Evolutionary conservation across 2,888 invertebrate genomes (phyloP), one percentile per base, ranked within the genome.

Genomic region (Pherbina coryleti): DNA sequence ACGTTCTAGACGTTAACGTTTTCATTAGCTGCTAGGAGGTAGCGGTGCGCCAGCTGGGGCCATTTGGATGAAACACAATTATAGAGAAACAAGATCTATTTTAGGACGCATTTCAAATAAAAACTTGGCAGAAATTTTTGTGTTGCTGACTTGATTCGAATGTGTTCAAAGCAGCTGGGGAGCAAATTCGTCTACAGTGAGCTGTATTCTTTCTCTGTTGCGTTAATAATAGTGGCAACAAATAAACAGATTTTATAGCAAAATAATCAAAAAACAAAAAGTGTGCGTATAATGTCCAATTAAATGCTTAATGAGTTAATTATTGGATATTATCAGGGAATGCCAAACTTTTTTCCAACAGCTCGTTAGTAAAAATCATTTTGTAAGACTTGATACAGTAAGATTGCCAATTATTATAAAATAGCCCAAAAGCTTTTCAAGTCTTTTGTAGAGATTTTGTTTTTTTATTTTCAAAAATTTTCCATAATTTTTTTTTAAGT

Each of bases 31-130:
- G 25, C 11, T 19, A 67, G 19, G 55, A 71, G 19, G 53, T 49
- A 17, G 5, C 17, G 34, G 2, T 22, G 62, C 62, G 25, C 17
- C 69, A 51, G 22, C 51, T 51, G 69, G 25, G 25, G 69, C 51
- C 28, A 25, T 11, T 28, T 9, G 9, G 3, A 28, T 51, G 34
- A 31, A 53, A 34, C n/a, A 22, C 34, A 44, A 11, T 44, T 44
- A 44, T 44, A 44, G 44, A 44, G 31, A 31, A n/a, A 28, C 19
- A 55, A 55, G 60, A 71, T 73, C 73, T 73, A 73, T 73, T 73
- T 73, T 73, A 17, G 73, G 73, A 60, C 19, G 14, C 57, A 17
- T 34, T 25, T 17, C 28, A 19, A 34, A 72, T 55, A 51, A 37
- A 19, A 14, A 19, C 28, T 14, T 25, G 25, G 31, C 51, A 53